Base-by-base conservation (phyloP, 2,888 invertebrate genomes). In the Nebria brevicollis region DNA sequence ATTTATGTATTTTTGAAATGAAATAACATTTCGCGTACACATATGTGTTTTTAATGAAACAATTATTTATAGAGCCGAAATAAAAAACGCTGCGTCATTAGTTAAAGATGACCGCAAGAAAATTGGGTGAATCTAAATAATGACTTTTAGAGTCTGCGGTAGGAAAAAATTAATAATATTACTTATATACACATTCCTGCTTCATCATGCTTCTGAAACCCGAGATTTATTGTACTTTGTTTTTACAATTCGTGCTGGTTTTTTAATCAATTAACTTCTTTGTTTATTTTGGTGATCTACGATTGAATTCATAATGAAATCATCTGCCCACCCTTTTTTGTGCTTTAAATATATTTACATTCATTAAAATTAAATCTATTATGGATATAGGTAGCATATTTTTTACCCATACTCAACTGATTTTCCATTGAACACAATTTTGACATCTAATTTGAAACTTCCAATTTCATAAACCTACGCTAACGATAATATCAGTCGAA, bases 41-140 rank as follows among this genome's bases (percentile, higher is more conserved):
- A 70, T 70, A 15, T 70, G 25, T 15, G 10, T 25, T 70, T 70
- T 68, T 70, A 70, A 70, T 70, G 70, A 70, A 70, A 70, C 25
- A 34, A 11, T 70, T 70, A 70, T 70, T 70, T 70, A 70, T 70
- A 70, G 11, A 11, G 1, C 4, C 54, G 54, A 70, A 26, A 70
- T 26, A 70, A 70, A 70, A 70, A 70, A 70, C 13, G 20, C n/a
- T 15, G 3, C 4, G 70, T 54, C 70, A 70, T 70, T 70, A 70
- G 34, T 70, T 25, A 70, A 70, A 34, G 25, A 70, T 70, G 11
- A 11, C 25, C 11, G 70, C 70, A 70, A 70, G 34, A 70, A 70
- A 70, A 54, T 54, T 54, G 54, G 54, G 54, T 54, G 8, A 54
- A 54, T 54, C 54, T 54, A 54, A 54, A 54, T 54, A 54, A 54